Conservation (phyloP, 2,888 invertebrate genomes). For the Yponomeuta sedellus region DNA sequence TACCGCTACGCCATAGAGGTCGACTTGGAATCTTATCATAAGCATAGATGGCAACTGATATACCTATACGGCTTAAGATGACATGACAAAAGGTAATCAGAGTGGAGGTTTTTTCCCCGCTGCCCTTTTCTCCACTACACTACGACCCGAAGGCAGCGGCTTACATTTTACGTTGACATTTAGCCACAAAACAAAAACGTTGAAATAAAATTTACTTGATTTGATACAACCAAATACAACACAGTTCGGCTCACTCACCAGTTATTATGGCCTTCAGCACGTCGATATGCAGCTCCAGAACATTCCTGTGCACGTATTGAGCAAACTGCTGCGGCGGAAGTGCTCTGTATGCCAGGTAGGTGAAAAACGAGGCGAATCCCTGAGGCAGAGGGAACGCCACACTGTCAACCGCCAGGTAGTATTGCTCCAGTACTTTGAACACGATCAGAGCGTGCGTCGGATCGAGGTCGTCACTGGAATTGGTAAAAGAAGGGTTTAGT, state of each 20-base stretch:
- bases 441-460: slow-evolving; percentile 82
- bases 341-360: slow-evolving; percentile 88
- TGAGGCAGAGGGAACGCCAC: slow-evolving; percentile 87
- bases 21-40: too few species aligned
- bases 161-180: too few species aligned
- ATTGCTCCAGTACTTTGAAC: slow-evolving; percentile 88
- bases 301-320: slow-evolving; percentile 89
- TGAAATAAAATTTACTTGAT: too few species aligned
- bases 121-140: too few species aligned
- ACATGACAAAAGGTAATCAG: too few species aligned
- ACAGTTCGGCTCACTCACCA: slow-evolving; percentile 64
- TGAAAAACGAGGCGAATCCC: slow-evolving; percentile 92
- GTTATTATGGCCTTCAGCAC: slow-evolving; percentile 90
- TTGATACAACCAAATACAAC: too few species aligned
- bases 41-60: too few species aligned
- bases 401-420: slow-evolving; percentile 85
- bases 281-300: slow-evolving; percentile 91
- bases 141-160: too few species aligned
- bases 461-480: slow-evolving; percentile 84
- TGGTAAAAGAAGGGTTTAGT: neutral
- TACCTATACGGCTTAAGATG: too few species aligned
- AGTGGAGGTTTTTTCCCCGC: too few species aligned
- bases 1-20: too few species aligned
- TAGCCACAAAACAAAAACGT: too few species aligned
- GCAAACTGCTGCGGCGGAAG: slow-evolving; percentile 86